A percentile compares a stretch with the other conserved stretches of the same genome.
Conservation (phyloP, 2,888 invertebrate species). For the Chironomus tentans region DNA sequence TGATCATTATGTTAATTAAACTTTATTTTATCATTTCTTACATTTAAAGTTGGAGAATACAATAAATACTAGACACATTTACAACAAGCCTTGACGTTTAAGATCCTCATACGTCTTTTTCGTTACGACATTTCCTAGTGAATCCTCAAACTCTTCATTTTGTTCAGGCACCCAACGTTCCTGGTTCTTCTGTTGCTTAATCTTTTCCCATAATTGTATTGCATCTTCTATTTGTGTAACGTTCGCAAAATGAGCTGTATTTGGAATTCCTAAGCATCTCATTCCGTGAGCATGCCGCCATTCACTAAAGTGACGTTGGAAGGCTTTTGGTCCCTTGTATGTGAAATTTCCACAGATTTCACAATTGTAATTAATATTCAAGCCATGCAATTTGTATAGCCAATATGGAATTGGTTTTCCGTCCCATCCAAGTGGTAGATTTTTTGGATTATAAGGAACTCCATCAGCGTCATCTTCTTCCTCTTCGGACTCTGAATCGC, state of each 20-base stretch:
- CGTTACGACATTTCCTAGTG: slow-evolving; percentile 96
- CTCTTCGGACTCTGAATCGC: slow-evolving; percentile 67
- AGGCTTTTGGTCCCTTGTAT: slow-evolving; percentile 98
- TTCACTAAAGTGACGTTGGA: slow-evolving; percentile 96
- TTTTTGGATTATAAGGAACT: slow-evolving; percentile 99
- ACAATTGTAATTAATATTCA: slow-evolving; percentile 97
- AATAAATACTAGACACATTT: slow-evolving; percentile 34
- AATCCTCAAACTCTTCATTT: slow-evolving; percentile 98
- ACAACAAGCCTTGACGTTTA: slow-evolving; percentile 93
- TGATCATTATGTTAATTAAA: no score
- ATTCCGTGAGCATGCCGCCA: slow-evolving; percentile 89
- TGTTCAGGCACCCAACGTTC: slow-evolving; percentile 95
- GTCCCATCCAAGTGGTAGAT: slow-evolving; percentile 97
- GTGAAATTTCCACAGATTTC: slow-evolving; percentile 99
- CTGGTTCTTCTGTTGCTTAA: slow-evolving; percentile 88
- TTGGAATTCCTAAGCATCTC: slow-evolving; percentile 97
- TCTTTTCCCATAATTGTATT: slow-evolving; percentile 92
- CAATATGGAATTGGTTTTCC: slow-evolving; percentile 94
- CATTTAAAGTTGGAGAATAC: no score
- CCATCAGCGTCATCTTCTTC: slow-evolving; percentile 87
- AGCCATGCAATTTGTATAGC: slow-evolving; percentile 96
- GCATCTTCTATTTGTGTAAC: slow-evolving; percentile 99
- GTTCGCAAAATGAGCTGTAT: slow-evolving; percentile 99
- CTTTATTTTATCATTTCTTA: no score
- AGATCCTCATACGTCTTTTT: slow-evolving; percentile 97